Base-by-base conservation (phyloP, 2,113 vertebrate species). In the Mixornis gularis region DNA sequence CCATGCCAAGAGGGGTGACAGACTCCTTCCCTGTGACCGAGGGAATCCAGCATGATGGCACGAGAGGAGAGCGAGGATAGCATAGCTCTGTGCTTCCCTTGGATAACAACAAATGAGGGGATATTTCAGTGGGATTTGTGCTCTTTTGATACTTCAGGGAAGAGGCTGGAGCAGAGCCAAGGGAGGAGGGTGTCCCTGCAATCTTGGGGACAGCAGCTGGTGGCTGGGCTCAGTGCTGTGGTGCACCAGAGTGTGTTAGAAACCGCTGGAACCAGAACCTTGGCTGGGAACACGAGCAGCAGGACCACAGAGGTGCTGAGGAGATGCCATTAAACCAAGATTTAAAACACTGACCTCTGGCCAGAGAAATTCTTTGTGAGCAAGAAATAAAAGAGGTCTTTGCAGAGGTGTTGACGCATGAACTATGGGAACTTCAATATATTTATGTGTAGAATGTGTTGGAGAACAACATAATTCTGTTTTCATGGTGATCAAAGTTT, bases 401-500 rank as follows among this genome's bases (percentile, higher is more conserved):
- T 79, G 73, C 79, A 91, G 85, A 94, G 89, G 93, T 92, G 91
- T 48, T 92, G 94, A 95, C 89, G 86, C 85, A 85, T 62, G 88
- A 96, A 95, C 97, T 85, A 56, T 86, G 85, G 90, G 89, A 94
- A 92, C 93, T 92, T 92, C 62, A 1, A 25, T 52, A 72, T 44
- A 73, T 88, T 82, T 87, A 26, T 58, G 87, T 78, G 93, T 87
- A 92, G 92, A 97, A 95, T 70, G 89, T 87, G 93, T 38, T 93
- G 76, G 88, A 91, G 96, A 96, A 96, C 90, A 95, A 96, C 93
- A 80, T 85, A 95, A 90, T 93, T 90, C 95, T 93, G 89, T 95
- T 93, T 95, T 96, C 92, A 89, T 69, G 13, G 51, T 95, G 96
- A 97, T 97, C 96, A 97, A 97, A 97, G 97, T 96, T 93, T 74